Base-by-base conservation (phyloP, 2,797 vertebrate species). In the Petrocephalus sullivani region DNA sequence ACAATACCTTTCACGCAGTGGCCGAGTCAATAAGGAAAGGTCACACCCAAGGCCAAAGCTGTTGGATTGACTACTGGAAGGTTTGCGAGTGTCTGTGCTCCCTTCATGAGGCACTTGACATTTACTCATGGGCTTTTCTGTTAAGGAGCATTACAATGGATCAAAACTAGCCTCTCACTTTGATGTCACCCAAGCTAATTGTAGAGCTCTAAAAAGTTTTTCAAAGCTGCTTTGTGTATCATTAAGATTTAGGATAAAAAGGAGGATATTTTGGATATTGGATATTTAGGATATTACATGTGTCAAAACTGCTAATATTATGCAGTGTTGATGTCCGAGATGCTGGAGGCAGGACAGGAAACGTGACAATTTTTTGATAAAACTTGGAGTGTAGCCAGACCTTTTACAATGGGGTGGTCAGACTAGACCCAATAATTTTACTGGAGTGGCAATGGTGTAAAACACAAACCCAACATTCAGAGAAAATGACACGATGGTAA, bases 11-110 rank as follows among this genome's bases (percentile, higher is more conserved):
- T 64, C 60, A n/a, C 16, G 19, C n/a, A 84, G 82, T 0, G 0
- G 1, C 51, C 0, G 4, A 23, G 51, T 84, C 46, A 51, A 37
- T 64, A 49, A 49, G 58, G 14, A 87, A 51, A 53, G 58, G 60
- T 51, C 86, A 67, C 21, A 46, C 58, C 86, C 19, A 49, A 51
- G 60, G 37, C 86, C 28, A 16, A 87, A 87, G n/a, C 61, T 87
- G 86, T 28, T 23, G 46, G 37, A 87, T 46, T 67, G 41, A 87
- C 60, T 67, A 51, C 37, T 21, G 37, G 85, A 51, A 6, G 19
- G 58, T 64, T 87, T 87, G 21, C 1, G 46, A 51, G 33, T 28
- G 41, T 67, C 33, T 67, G 86, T 67, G 60, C 41, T 21, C 16
- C 41, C 37, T 87, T 67, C 21, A 67, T 87, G 57, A 46, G 58